These are phyloP conservation scores for Prosapia bicincta DNA, from an alignment of 2,888 invertebrate genomes.

Conservation along the genomic window DNA sequence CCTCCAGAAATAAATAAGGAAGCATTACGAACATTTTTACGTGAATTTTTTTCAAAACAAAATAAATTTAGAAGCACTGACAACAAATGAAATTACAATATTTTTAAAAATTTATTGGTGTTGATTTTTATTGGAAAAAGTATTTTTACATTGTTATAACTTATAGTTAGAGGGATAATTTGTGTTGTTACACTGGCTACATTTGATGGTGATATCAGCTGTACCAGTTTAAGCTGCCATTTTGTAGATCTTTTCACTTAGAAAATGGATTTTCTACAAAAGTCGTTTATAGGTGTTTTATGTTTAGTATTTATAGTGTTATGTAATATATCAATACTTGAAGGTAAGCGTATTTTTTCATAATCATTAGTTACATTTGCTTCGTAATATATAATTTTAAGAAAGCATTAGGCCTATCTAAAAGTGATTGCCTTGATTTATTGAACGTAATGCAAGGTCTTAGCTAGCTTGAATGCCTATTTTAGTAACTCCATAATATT, in stretches of 20 bases:
- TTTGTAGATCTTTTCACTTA: conserved; percentile 2
- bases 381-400: background rate
- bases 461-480: background rate
- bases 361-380: background rate
- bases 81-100: no score
- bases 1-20: no score
- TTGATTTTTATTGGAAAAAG: no score
- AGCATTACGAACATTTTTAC: no score
- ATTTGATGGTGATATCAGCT: background rate
- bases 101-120: no score
- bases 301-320: background rate
- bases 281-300: background rate
- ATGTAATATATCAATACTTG: background rate
- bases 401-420: background rate
- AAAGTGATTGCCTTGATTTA: background rate
- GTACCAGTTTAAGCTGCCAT: background rate
- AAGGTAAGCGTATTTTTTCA: background rate
- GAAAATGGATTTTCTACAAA: conserved; percentile 2
- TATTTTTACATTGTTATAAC: no score
- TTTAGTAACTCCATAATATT: conserved; percentile 2
- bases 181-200: background rate
- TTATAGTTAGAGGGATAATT: background rate
- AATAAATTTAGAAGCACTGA: no score
- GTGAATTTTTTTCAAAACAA: no score
- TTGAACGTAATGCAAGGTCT: conserved; percentile 2